These are phyloP conservation scores for Scaptodrosophila latifasciaeformis DNA, from an alignment of 2,888 invertebrate species.

Conservation along the genomic window DNA sequence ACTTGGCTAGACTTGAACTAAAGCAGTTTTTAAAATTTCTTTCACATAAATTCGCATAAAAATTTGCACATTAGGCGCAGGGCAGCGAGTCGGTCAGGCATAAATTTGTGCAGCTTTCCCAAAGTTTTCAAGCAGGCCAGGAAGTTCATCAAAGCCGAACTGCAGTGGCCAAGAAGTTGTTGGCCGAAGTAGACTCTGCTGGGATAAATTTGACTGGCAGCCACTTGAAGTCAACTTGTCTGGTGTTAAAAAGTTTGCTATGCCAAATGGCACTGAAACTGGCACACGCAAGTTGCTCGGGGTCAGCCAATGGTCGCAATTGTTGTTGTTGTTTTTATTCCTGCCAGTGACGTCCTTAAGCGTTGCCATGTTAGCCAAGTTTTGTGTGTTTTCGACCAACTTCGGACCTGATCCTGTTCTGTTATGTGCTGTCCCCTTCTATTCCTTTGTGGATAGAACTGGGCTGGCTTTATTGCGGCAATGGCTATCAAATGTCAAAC, in stretches of 20 bases:
- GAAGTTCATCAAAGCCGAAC: slow-evolving; percentile 53
- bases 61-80: slow-evolving; percentile 51
- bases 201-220: background rate
- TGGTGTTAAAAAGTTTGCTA: slow-evolving; percentile 45
- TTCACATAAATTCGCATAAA: slow-evolving; percentile 52
- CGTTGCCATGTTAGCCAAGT: slow-evolving; percentile 29
- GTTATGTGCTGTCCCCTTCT: slow-evolving; percentile 6
- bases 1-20: slow-evolving; percentile 19
- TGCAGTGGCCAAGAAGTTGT: no score
- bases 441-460: slow-evolving; percentile 1
- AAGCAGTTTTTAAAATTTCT: slow-evolving; percentile 14
- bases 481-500: slow-evolving; percentile 59
- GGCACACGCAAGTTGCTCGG: slow-evolving; percentile 30
- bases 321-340: slow-evolving; percentile 13
- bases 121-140: slow-evolving; percentile 41
- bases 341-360: slow-evolving; percentile 39
- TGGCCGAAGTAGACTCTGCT: background rate
- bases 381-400: slow-evolving; percentile 15
- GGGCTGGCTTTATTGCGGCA: slow-evolving; percentile 24
- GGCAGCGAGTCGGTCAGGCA: slow-evolving; percentile 3
- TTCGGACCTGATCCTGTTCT: no score
- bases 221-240: slow-evolving; percentile 51
- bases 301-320: slow-evolving; percentile 48
- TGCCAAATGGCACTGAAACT: no score
- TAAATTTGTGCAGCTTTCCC: slow-evolving; percentile 50